These are phyloP conservation scores for Myrmecobius fasciatus DNA, from an alignment of 2,113 vertebrate genomes.

Conservation along the genomic window DNA sequence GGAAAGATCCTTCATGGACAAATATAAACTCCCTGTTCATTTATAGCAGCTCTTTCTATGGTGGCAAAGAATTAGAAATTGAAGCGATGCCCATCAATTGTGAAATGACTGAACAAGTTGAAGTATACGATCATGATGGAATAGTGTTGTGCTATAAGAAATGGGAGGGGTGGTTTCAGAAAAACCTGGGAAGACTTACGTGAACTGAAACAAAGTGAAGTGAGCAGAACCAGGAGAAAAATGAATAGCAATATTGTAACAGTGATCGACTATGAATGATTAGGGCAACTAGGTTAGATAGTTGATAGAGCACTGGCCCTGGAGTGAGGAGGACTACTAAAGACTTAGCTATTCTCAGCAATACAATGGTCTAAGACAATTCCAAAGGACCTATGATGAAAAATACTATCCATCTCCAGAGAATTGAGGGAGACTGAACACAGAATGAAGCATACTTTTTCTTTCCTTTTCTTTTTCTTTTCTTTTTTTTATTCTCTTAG, in stretches of 20 bases:
- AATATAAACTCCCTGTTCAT: neutral
- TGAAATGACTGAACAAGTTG: neutral
- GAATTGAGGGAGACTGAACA: neutral
- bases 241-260: neutral
- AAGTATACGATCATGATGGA: neutral
- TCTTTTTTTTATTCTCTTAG: neutral
- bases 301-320: too few relatives aligned
- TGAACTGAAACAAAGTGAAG: neutral
- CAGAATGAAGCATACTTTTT: neutral
- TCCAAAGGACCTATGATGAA: neutral
- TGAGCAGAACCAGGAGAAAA: neutral
- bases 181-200: neutral
- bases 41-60: neutral
- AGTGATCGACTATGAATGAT: neutral
- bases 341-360: neutral
- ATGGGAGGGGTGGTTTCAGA: neutral
- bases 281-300: too few relatives aligned
- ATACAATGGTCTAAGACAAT: neutral
- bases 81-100: too few relatives aligned
- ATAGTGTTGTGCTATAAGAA: neutral
- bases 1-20: neutral
- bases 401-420: neutral
- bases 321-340: neutral
- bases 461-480: too few relatives aligned
- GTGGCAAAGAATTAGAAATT: neutral